These are phyloP conservation scores for Drosophila quinaria DNA, from an alignment of 2,888 invertebrate genomes.

Conservation along the genomic window DNA sequence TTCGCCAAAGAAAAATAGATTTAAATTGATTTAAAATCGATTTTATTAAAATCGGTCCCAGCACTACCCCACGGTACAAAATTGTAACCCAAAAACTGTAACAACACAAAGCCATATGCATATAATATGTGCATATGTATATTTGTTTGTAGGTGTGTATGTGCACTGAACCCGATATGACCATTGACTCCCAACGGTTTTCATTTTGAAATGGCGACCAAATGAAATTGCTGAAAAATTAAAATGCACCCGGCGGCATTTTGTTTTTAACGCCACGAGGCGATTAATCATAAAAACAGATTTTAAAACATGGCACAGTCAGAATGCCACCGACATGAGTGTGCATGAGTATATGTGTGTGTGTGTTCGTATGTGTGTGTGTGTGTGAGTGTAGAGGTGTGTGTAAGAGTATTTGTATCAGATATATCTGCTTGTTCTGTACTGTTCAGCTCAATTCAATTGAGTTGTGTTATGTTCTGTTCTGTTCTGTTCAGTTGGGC, in stretches of 20 bases:
- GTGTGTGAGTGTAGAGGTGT: conserved; percentile 9
- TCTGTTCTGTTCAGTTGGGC: conserved; percentile 17
- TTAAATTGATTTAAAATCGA: too few species aligned
- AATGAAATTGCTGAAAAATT: conserved; percentile 62
- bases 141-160: neutral
- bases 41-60: too few species aligned
- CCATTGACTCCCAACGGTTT: conserved; percentile 32
- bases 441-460: conserved; percentile 8
- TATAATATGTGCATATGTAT: neutral
- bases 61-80: too few species aligned
- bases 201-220: conserved; percentile 44
- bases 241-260: conserved; percentile 44
- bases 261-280: conserved; percentile 52
- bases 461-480: conserved; percentile 16
- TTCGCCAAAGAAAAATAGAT: too few species aligned
- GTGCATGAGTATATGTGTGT: neutral
- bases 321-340: conserved; percentile 23
- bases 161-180: conserved; percentile 6
- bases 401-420: conserved; percentile 13
- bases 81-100: neutral
- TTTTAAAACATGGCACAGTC: conserved; percentile 60
- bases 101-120: conserved; percentile 3
- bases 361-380: conserved; percentile 13
- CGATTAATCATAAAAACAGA: conserved; percentile 78
- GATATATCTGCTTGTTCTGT: conserved; percentile 24